phyloP scores from a whole-genome alignment of 2,888 invertebrate species.

The Pomacea canaliculata region DNA sequence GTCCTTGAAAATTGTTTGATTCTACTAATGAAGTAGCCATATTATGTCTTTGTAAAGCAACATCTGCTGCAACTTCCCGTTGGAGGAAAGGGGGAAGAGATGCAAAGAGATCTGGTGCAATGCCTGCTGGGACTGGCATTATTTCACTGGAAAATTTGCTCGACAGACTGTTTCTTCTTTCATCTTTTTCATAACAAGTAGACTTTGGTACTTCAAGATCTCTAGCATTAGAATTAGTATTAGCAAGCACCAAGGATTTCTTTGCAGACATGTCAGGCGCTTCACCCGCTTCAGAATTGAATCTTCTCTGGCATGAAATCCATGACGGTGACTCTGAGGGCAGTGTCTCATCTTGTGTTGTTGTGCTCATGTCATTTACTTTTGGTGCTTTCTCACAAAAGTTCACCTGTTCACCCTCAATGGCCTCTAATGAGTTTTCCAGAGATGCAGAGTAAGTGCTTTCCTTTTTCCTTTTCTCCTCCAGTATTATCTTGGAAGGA shows the following conservation, averaged over 20 bases:
- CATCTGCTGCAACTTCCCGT: slow-evolving; percentile 43
- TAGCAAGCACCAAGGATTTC: background rate
- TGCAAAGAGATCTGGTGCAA: slow-evolving; percentile 49
- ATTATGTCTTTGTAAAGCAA: slow-evolving; percentile 30
- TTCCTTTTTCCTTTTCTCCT: no score
- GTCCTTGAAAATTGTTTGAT: background rate
- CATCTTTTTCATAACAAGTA: background rate
- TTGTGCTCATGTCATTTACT: no score
- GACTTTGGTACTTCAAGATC: background rate
- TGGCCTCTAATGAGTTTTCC: no score
- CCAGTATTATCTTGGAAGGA: background rate
- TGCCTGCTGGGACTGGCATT: slow-evolving; percentile 33
- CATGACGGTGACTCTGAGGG: no score
- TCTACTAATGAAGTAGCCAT: background rate
- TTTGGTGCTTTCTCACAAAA: no score
- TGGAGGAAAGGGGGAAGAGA: slow-evolving; percentile 50
- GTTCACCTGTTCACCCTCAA: no score
- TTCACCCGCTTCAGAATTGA: no score
- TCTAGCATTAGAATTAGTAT: slow-evolving; percentile 2
- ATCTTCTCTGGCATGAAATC: no score
- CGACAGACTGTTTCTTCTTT: background rate
- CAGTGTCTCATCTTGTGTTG: no score
- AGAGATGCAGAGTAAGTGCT: no score
- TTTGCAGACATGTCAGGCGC: no score
- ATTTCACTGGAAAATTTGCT: background rate